Evolutionary conservation across 1,140 invertebrate species (phyloP).

Genomic region (Trypoxylus dichotomus): DNA sequence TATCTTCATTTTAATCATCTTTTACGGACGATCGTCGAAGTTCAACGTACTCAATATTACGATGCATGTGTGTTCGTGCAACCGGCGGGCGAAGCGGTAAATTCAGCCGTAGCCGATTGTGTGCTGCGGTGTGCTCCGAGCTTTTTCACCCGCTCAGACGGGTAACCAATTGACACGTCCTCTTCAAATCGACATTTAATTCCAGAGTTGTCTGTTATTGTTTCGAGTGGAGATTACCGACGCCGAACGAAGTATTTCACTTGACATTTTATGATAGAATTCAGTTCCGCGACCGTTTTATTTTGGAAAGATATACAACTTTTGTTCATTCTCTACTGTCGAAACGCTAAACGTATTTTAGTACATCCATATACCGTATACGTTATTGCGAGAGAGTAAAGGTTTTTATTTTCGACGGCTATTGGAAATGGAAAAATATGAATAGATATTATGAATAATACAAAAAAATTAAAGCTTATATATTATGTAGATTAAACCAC

Average conservation of each 20-base stretch:
- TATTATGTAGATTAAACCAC: too few species aligned
- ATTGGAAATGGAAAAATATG: neutral
- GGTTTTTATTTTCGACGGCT: neutral
- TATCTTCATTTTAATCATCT: constrained; percentile 13
- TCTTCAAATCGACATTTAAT: constrained; percentile 23
- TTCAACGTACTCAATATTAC: neutral
- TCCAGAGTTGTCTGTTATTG: constrained; percentile 15
- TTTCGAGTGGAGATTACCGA: constrained; percentile 20
- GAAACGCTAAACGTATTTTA: neutral
- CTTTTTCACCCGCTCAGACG: neutral
- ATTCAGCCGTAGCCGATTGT: neutral
- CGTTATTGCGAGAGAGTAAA: neutral
- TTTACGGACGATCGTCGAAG: neutral
- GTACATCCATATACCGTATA: neutral
- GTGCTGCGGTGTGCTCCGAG: neutral
- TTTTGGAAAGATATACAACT: neutral
- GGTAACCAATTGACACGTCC: constrained; percentile 14
- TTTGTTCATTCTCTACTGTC: neutral
- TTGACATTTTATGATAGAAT: constrained; percentile 21
- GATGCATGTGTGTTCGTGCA: neutral
- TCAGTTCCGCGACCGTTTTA: neutral
- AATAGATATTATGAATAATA: neutral
- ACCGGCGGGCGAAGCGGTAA: neutral
- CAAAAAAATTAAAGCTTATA: too few species aligned
- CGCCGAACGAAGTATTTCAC: constrained; percentile 7